Evolutionary conservation across 30 jellyfish, hydroid and myxozoan species (phyloP).

Genomic region (Aurelia sp.): DNA sequence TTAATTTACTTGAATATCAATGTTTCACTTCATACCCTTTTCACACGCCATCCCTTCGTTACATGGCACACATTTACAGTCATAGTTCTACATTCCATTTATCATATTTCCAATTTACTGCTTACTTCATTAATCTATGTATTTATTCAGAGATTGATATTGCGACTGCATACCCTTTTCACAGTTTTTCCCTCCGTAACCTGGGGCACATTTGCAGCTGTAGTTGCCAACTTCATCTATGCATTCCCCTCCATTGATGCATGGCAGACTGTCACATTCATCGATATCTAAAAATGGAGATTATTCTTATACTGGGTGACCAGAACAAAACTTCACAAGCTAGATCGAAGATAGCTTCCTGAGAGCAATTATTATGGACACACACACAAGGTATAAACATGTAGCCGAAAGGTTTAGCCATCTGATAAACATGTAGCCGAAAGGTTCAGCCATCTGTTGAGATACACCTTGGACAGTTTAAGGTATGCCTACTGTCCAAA

Average conservation of each 20-base stretch:
- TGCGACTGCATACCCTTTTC: slow-evolving; percentile 8
- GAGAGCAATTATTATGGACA: no score
- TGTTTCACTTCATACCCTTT: no score
- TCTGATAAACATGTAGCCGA: no score
- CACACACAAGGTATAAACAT: no score
- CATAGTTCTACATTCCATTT: neutral
- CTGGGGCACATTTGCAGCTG: slow-evolving; percentile 3
- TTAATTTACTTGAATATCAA: no score
- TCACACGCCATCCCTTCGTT: no score
- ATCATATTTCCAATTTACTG: neutral
- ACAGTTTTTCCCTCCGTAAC: slow-evolving; percentile 33
- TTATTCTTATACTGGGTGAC: neutral
- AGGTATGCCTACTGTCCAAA: no score
- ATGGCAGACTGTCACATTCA: slow-evolving; percentile 18
- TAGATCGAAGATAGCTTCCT: neutral
- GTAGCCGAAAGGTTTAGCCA: no score
- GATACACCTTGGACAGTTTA: no score
- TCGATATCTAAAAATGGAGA: neutral
- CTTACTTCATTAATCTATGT: no score
- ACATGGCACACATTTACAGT: neutral
- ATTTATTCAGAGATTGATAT: neutral
- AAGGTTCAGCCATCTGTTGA: no score
- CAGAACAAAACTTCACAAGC: neutral
- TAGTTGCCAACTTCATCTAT: neutral
- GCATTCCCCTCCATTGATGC: slow-evolving; percentile 15